A percentile compares a stretch with the other conserved stretches of the same genome.
Conservation (phyloP, 2,888 invertebrate genomes). For the Coelogynopora nodosa region DNA sequence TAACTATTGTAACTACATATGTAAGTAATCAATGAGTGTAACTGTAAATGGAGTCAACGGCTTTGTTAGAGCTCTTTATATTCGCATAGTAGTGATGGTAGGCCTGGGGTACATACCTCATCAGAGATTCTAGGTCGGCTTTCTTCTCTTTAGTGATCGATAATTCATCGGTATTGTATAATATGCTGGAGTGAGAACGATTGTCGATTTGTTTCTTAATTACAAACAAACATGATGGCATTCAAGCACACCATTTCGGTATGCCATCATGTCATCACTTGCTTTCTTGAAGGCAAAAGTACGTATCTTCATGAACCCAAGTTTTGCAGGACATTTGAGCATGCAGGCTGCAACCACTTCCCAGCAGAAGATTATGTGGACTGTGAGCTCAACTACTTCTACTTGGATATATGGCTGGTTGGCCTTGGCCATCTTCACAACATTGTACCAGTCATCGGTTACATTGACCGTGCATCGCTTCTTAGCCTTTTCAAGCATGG, state of each 20-base stretch:
- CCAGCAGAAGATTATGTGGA: neutral
- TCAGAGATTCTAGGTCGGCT: neutral
- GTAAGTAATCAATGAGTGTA: constrained; percentile 30
- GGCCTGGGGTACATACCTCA: neutral
- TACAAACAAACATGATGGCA: neutral
- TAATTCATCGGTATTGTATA: neutral
- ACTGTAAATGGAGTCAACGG: neutral
- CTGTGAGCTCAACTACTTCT: neutral
- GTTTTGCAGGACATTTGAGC: neutral
- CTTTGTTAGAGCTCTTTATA: neutral
- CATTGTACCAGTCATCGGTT: neutral
- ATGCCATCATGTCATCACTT: neutral
- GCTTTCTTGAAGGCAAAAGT: neutral
- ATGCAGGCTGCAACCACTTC: neutral
- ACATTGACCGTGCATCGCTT: neutral
- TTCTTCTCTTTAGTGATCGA: neutral
- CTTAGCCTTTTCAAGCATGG: neutral
- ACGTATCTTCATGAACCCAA: neutral
- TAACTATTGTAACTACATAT: constrained; percentile 23
- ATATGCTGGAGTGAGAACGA: neutral
- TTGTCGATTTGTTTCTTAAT: neutral
- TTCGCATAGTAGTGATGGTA: neutral
- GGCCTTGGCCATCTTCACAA: neutral
- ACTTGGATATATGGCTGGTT: neutral
- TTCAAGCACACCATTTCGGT: neutral